Base-by-base conservation (phyloP, 2,113 vertebrate genomes). In the Notiomystis cincta region DNA sequence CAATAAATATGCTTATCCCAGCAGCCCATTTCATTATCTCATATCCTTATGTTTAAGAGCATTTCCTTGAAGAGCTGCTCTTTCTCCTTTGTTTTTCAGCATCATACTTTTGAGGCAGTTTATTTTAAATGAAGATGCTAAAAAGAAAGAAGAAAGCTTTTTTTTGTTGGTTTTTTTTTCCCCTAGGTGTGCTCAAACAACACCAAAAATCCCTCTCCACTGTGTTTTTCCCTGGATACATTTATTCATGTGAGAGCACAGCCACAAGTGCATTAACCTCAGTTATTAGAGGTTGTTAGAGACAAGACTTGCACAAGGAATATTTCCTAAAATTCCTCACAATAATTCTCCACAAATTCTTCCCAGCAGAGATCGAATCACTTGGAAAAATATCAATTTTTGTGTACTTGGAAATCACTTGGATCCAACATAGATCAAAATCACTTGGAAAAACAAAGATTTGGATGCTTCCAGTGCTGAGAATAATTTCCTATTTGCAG, bases 1-100 rank as follows among this genome's bases (percentile, higher is more conserved):
- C 96, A 96, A 98, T 98, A 98, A 98, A 98, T 98, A 98, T 96
- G 98, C 98, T 98, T 98, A 98, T 98, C 98, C 97, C 77, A 72
- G 92, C 27, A 93, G 93, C 97, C 83, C 10, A 7, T 97, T 98
- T 97, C 97, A 98, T 98, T 98, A 98, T 98, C 97, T 98, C 93
- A 89, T 83, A 93, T 45, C 87, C 95, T 95, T 96, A 97, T 97
- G 96, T 95, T 96, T 73, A 94, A 96, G 96, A 97, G 95, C 93
- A 92, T 95, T 95, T 95, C 94, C 95, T 97, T 95, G 18, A 89
- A 92, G 93, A 89, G 90, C 86, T 94, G 80, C 61, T 92, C 48
- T 44, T 38, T 38, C 58, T 67, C 82, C 48, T 91, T 71, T 89
- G 61, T 89, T 95, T 96, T 80, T 75, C 27, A 51, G 69, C 57